Evolutionary conservation across 2,888 invertebrate species (phyloP).

Genomic region (Dasypogon diadema): DNA sequence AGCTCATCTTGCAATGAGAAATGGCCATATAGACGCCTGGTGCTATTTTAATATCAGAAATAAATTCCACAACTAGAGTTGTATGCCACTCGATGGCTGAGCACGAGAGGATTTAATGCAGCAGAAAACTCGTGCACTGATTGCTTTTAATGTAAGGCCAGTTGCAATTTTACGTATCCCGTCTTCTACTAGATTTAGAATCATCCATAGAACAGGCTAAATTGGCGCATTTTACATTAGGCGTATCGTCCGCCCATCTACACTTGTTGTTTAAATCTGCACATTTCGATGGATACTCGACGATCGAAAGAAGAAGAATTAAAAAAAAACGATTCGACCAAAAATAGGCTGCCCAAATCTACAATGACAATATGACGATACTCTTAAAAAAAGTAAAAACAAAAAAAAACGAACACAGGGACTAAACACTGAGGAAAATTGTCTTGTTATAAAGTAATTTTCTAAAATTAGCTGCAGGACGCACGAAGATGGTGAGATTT

Average conservation of each 20-base stretch:
- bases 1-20: constrained; percentile 37
- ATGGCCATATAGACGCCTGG: constrained; percentile 21
- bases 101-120: constrained; percentile 7
- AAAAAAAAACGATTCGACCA: not conserved
- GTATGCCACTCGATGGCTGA: not conserved
- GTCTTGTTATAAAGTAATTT: constrained; percentile 32
- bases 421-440: constrained; percentile 9
- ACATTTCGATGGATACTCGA: not conserved
- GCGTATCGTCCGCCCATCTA: not conserved
- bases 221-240: not conserved
- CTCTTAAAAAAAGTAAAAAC: constrained; percentile 2
- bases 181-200: constrained; percentile 9
- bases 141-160: not conserved
- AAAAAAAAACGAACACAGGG: not conserved
- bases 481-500: not conserved
- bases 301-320: too few species aligned
- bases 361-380: constrained; percentile 4
- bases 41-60: constrained; percentile 40
- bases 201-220: not conserved
- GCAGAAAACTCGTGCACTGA: constrained; percentile 33
- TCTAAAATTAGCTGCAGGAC: constrained; percentile 31
- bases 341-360: constrained; percentile 29
- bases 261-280: not conserved
- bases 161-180: not conserved
- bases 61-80: constrained; percentile 13